Conservation (phyloP, 2,888 invertebrate species). For the Acronicta aceris region DNA sequence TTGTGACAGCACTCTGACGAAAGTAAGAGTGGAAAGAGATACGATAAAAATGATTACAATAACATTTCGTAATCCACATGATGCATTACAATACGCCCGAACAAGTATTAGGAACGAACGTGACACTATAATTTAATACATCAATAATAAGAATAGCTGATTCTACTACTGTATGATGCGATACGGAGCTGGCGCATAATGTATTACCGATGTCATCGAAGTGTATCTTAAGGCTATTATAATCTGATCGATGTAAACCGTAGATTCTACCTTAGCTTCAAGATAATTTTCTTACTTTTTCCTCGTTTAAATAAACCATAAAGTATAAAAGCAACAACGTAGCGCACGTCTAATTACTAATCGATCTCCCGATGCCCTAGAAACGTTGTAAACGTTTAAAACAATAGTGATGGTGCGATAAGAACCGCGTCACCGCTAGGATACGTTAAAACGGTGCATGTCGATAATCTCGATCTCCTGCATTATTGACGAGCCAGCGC, state of each 20-base stretch:
- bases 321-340: constrained; percentile 53
- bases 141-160: constrained; percentile 59
- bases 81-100: constrained; percentile 67
- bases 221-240: constrained; percentile 14
- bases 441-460: constrained; percentile 83
- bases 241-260: constrained; percentile 1
- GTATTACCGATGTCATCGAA: constrained; percentile 37
- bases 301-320: constrained; percentile 11
- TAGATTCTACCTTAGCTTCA: not conserved
- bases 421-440: constrained; percentile 65
- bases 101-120: constrained; percentile 71
- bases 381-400: constrained; percentile 76
- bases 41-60: constrained; percentile 74
- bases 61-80: constrained; percentile 70
- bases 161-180: constrained; percentile 34
- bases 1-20: constrained; percentile 72
- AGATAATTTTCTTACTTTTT: not conserved
- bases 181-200: constrained; percentile 32
- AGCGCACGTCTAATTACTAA: constrained; percentile 68
- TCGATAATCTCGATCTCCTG: constrained; percentile 82
- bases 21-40: constrained; percentile 75
- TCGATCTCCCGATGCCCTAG: constrained; percentile 76
- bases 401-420: constrained; percentile 83
- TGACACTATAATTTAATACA: constrained; percentile 74
- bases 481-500: constrained; percentile 84